phyloP scores from a whole-genome alignment of 2,797 vertebrate species.

The Limnodromus scolopaceus region DNA sequence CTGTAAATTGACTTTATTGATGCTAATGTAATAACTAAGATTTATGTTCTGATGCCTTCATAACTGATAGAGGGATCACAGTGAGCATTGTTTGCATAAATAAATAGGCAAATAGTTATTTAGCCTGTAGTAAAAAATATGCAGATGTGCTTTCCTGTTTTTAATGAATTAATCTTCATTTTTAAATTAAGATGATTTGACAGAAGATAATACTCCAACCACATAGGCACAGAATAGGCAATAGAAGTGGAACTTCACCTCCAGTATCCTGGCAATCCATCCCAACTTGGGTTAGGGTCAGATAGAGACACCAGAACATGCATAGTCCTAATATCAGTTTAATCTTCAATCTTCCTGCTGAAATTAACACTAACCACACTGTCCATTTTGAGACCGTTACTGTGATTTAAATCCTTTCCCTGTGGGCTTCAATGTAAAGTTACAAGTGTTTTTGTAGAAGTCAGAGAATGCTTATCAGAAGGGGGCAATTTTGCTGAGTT shows the following conservation, averaged over 20 bases:
- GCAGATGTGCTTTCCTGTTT: background rate
- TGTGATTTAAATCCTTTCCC: background rate
- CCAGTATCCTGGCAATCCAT: background rate
- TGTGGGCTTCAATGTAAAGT: background rate
- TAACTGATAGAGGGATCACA: background rate
- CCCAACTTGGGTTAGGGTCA: background rate
- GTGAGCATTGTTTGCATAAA: background rate
- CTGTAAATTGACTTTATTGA: background rate
- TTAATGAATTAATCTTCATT: background rate
- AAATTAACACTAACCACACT: background rate
- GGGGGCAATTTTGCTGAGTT: background rate
- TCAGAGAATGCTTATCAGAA: background rate
- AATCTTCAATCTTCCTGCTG: background rate
- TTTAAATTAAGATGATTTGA: background rate
- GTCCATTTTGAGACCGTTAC: background rate
- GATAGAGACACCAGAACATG: background rate
- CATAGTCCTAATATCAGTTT: background rate
- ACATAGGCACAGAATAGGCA: background rate
- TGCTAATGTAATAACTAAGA: background rate
- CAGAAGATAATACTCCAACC: background rate
- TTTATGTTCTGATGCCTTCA: background rate
- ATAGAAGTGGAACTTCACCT: background rate
- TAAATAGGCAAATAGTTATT: background rate
- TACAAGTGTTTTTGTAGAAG: background rate
- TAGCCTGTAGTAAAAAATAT: background rate